phyloP scores from a whole-genome alignment of 2,888 invertebrate species.

The Mythimna loreyi region DNA sequence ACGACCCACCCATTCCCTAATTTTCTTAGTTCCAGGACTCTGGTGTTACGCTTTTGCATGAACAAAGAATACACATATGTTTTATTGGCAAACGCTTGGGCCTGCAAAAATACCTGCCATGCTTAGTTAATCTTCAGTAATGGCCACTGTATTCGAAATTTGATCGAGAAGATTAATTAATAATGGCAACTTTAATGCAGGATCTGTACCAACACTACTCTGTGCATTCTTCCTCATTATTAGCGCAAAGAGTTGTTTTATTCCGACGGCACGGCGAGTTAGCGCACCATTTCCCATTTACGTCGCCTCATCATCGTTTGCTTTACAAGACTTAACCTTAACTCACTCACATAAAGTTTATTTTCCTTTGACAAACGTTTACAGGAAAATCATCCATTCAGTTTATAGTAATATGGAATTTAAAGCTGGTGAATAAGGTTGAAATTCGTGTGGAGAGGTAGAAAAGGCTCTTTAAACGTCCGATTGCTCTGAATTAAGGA shows the following conservation, averaged over 20 bases:
- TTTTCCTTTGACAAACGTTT: slow-evolving; percentile 59
- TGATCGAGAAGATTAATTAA: too few species aligned
- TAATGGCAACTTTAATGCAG: background rate
- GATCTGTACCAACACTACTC: slow-evolving; percentile 35
- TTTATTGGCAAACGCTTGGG: too few species aligned
- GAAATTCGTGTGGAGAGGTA: slow-evolving; percentile 53
- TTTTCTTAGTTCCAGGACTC: too few species aligned
- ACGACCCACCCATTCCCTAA: too few species aligned
- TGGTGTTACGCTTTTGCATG: too few species aligned
- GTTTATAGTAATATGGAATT: slow-evolving; percentile 41
- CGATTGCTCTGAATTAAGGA: slow-evolving; percentile 88
- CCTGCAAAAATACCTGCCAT: too few species aligned
- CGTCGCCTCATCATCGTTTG: slow-evolving; percentile 75
- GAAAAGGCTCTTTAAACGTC: slow-evolving; percentile 78
- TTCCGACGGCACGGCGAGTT: slow-evolving; percentile 84
- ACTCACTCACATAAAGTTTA: slow-evolving; percentile 53
- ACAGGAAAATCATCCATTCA: slow-evolving; percentile 65
- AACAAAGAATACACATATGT: too few species aligned
- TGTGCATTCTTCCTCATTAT: slow-evolving; percentile 85
- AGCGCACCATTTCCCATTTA: slow-evolving; percentile 89
- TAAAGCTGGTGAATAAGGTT: slow-evolving; percentile 43
- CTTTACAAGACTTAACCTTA: slow-evolving; percentile 69
- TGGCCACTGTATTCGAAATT: too few species aligned
- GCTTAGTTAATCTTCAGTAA: too few species aligned
- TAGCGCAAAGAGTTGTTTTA: slow-evolving; percentile 90